These are phyloP conservation scores for Drosophila pseudoananassae DNA, from an alignment of 1,140 invertebrate species.

Conservation along the genomic window DNA sequence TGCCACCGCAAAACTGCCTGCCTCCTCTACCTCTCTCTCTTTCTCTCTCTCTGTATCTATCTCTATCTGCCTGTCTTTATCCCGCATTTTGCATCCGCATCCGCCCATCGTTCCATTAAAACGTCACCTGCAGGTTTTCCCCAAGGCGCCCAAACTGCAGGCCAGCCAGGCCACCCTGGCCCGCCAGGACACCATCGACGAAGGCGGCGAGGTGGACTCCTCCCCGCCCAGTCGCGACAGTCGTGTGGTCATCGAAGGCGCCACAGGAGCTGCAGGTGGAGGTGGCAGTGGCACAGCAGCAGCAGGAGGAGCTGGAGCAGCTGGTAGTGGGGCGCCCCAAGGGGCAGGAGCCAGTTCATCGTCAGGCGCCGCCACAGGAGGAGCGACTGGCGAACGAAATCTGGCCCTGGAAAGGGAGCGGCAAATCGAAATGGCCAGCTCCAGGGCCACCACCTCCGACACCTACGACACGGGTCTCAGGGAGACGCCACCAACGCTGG, in stretches of 20 bases:
- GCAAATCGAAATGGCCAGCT: conserved; percentile 85
- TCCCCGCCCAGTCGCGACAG: conserved; percentile 75
- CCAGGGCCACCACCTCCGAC: conserved; percentile 85
- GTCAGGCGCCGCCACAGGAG: neutral
- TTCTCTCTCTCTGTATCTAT: neutral
- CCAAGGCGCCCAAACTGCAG: conserved; percentile 89
- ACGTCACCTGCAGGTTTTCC: conserved; percentile 86
- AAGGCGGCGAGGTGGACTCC: conserved; percentile 87
- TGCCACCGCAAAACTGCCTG: conserved; percentile 37
- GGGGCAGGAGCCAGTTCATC: conserved; percentile 2
- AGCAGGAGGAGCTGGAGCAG: conserved; percentile 15
- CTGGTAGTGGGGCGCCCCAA: neutral
- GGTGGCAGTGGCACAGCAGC: neutral
- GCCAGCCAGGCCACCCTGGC: conserved; percentile 86
- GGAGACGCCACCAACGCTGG: conserved; percentile 86
- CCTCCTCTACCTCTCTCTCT: conserved; percentile 20
- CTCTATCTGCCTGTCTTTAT: conserved; percentile 25
- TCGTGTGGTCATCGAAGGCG: conserved; percentile 70
- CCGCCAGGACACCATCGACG: conserved; percentile 93
- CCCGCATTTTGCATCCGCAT: conserved; percentile 49
- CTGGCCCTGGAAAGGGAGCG: conserved; percentile 79
- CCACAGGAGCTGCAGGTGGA: neutral
- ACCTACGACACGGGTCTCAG: conserved; percentile 88
- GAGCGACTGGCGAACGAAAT: conserved; percentile 51
- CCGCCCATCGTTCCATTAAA: conserved; percentile 62